Evolutionary conservation across 2,888 invertebrate species (phyloP), one percentile per base, ranked within the genome.

Genomic region (Ophraella communa): DNA sequence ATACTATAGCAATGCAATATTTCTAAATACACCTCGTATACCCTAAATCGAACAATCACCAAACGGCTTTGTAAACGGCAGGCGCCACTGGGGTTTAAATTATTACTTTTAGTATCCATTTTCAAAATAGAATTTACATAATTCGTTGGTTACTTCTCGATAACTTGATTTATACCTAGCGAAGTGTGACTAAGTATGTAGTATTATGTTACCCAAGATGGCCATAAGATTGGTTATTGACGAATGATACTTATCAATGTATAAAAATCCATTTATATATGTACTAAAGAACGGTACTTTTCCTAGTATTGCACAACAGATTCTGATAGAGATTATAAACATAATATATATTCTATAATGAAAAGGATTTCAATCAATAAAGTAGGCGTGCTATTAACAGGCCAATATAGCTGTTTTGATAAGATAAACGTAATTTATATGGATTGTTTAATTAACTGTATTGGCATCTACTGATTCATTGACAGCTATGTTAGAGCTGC

Each of bases 91-190:
- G 24, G 45, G 55, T 44, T 49, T 23, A 49, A 49, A 49, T 49
- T 49, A 24, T 55, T 42, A 57, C 56, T 51, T 17, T 56, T 39
- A 35, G 51, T 62, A 62, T 56, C 44, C 42, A 62, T 57, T 62
- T 57, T 57, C n/a, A 44, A 60, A 60, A 64, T 56, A 33, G 11
- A 64, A 64, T 64, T 64, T 60, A 64, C 60, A 64, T 64, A 64
- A 51, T 64, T 52, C 33, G 60, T 49, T 23, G 45, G 58, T 59
- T 47, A 35, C 27, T 57, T 45, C 45, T 21, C 27, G 30, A 30
- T 60, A 60, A 49, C 60, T 51, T 64, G 60, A 64, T 64, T 64
- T 64, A 60, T 60, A 39, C 33, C 60, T 60, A 52, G 23, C 56
- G 60, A 60, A 60, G 56, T 51, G 60, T 64, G 60, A 64, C 56